Base-by-base conservation (phyloP, 1,140 invertebrate genomes). In the Meloidogyne exigua region DNA sequence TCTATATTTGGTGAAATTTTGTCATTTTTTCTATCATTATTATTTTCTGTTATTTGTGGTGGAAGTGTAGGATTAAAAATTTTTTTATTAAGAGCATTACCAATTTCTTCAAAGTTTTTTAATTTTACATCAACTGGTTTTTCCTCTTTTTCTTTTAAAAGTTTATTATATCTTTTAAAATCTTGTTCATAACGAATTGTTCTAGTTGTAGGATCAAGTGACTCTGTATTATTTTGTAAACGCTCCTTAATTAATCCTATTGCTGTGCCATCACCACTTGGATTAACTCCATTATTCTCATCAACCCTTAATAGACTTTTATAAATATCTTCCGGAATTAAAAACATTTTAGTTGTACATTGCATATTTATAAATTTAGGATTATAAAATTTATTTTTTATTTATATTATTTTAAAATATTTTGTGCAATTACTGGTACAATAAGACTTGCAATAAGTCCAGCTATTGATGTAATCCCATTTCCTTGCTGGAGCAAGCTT, bases 261-360 rank as follows among this genome's bases (percentile, higher is more conserved):
- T n/a, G 70, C 15, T 18, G 42, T 72, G 0, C 70, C 70, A 65
- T 28, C 26, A 3, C 64, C 26, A 13, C 1, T 65, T 28, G 64
- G 12, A 65, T 28, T 9, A 10, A 25, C 0, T 10, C 13, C 64
- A 7, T 28, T 28, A 72, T 57, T 62, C 0, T 25, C 69, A 10
- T 23, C 39, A 62, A 26, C 39, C 23, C 42, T 44, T 18, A 42
- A n/a, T 15, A 72, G 2, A 15, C 9, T 15, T 26, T 72, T 23
- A 13, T 62, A 72, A 63, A 75, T 42, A 15, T 77, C 76, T 68
- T 77, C 76, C 15, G 76, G 76, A 10, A 77, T 23, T n/a, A 77
- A 42, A 62, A 77, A 28, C 78, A 77, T 68, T 10, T 63, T 39
- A 39, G n/a, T 75, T 75, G 73, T 28, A 69, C 71, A 13, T 10